These are phyloP conservation scores for Phyto melanocephala DNA, from an alignment of 2,888 invertebrate genomes.

Conservation along the genomic window DNA sequence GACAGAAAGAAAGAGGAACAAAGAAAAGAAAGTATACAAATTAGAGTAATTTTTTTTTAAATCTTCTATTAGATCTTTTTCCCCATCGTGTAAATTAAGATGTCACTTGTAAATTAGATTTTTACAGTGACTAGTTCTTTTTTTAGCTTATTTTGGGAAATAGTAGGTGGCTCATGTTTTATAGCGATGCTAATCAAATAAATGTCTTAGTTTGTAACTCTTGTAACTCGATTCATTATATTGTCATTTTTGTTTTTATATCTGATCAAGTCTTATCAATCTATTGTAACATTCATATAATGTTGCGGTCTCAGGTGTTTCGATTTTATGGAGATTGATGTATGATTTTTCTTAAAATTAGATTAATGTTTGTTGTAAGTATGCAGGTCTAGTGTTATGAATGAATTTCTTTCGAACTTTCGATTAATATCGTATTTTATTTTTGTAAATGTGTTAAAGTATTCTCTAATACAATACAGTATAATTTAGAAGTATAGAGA, in stretches of 20 bases:
- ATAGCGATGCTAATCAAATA: neutral
- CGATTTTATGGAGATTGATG: constrained; percentile 22
- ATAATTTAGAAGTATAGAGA: too few species aligned
- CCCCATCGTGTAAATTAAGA: constrained; percentile 14
- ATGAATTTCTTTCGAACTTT: neutral
- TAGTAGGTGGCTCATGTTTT: constrained; percentile 44
- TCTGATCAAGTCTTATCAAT: constrained; percentile 22
- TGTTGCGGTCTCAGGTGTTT: constrained; percentile 35
- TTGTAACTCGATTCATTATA: constrained; percentile 46
- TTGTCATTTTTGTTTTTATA: constrained; percentile 15
- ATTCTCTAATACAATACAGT: neutral
- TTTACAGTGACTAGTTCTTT: neutral
- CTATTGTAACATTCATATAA: neutral
- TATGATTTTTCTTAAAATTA: constrained; percentile 6
- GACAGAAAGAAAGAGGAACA: too few species aligned
- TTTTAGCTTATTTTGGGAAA: neutral
- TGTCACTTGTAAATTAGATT: constrained; percentile 2
- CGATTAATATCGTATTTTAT: neutral
- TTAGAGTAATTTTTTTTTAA: neutral
- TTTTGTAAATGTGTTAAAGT: neutral
- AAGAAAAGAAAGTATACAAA: constrained; percentile 13
- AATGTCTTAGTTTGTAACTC: constrained; percentile 13
- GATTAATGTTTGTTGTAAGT: constrained; percentile 16
- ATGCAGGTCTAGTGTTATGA: neutral
- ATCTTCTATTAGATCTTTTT: neutral